phyloP scores from a whole-genome alignment of 2,888 invertebrate species.

The Nephrotoma flavescens region DNA sequence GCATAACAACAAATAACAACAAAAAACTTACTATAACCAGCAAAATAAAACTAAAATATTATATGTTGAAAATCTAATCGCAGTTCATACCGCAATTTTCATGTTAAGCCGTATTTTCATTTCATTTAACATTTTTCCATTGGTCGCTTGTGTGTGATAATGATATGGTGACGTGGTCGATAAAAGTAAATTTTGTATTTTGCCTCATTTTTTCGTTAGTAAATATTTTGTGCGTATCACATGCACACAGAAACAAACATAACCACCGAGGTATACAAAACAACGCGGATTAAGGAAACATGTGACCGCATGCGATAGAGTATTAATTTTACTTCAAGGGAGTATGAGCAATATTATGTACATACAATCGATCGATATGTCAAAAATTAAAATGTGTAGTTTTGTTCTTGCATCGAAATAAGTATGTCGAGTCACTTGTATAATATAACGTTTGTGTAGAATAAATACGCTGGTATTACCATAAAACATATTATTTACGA shows the following conservation, averaged over 20 bases:
- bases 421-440: neutral
- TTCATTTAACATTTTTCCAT: neutral
- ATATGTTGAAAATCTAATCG: neutral
- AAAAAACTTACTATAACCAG: neutral
- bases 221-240: neutral
- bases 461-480: neutral
- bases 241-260: neutral
- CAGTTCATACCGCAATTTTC: neutral
- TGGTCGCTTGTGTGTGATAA: neutral
- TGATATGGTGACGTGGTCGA: neutral
- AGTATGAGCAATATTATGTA: neutral
- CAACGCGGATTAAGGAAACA: neutral
- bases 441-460: neutral
- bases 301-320: neutral
- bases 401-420: neutral
- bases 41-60: neutral
- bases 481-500: neutral
- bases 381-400: neutral
- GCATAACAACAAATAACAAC: neutral
- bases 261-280: neutral
- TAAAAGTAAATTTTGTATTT: neutral
- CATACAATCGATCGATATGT: neutral
- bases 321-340: neutral
- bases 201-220: neutral
- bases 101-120: neutral